Percentiles rank a stretch among this genome's conserved stretches.
Conservation (phyloP, 2,113 vertebrate species). For the Poeciliopsis occidentalis region DNA sequence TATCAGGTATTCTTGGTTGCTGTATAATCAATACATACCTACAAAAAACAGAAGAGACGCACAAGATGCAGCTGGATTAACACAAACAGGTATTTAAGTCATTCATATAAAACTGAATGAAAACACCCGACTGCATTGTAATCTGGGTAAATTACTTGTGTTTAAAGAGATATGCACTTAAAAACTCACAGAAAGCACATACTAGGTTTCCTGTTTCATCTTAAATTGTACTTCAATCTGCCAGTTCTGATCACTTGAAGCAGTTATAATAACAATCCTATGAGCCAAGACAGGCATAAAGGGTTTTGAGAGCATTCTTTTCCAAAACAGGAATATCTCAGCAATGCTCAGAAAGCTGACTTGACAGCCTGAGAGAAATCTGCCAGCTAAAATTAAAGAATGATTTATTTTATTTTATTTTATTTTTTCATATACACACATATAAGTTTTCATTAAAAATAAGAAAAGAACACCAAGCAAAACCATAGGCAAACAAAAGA, state of each 20-base stretch:
- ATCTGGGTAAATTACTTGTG: slow-evolving; percentile 10
- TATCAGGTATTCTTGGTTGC: too few species aligned
- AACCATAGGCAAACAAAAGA: slow-evolving; percentile 34
- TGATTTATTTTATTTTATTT: too few species aligned
- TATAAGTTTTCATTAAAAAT: slow-evolving; percentile 8
- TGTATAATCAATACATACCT: too few species aligned
- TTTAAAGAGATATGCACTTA: slow-evolving; percentile 1
- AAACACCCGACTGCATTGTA: neutral
- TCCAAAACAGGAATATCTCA: slow-evolving; percentile 67
- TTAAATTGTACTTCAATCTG: slow-evolving; percentile 54
- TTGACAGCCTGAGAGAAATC: slow-evolving; percentile 62
- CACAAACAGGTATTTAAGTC: too few species aligned
- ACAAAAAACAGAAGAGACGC: too few species aligned
- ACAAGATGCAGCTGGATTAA: too few species aligned
- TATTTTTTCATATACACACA: slow-evolving; percentile 6
- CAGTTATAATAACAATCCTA: slow-evolving; percentile 65
- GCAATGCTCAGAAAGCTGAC: slow-evolving; percentile 57
- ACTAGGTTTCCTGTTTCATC: slow-evolving; percentile 37
- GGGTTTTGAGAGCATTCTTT: slow-evolving; percentile 66
- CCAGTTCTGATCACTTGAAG: slow-evolving; percentile 45
- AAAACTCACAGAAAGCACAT: slow-evolving; percentile 29
- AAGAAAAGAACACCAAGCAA: slow-evolving; percentile 35
- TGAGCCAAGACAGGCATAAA: slow-evolving; percentile 65
- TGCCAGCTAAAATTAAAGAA: slow-evolving; percentile 69
- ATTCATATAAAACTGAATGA: too few species aligned